Conservation (phyloP, 2,888 invertebrate genomes). For the Ecdyonurus torrentis region DNA sequence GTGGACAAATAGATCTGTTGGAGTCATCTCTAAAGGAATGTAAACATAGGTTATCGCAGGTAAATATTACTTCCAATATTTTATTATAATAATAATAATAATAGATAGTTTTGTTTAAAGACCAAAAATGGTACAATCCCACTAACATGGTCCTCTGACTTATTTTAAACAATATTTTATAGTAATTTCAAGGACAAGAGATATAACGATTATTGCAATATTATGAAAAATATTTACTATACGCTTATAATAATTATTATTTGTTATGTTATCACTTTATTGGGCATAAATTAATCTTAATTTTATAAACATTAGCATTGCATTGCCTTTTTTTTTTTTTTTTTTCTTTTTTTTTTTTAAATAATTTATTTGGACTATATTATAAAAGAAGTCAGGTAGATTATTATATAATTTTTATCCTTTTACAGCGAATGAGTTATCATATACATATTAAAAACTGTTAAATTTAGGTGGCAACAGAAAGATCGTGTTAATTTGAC, state of each 20-base stretch:
- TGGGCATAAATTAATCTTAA: neutral
- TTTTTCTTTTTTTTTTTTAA: neutral
- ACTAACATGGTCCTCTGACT: neutral
- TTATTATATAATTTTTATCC: too few relatives aligned
- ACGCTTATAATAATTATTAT: neutral
- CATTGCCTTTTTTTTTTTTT: neutral
- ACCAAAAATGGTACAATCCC: neutral
- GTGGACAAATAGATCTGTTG: slow-evolving; percentile 34
- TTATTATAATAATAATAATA: neutral
- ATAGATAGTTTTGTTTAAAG: neutral
- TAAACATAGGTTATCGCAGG: slow-evolving; percentile 32
- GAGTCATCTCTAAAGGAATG: slow-evolving; percentile 31
- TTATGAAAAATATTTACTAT: too few relatives aligned
- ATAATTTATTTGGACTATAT: neutral
- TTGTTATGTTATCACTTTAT: neutral
- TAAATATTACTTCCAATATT: slow-evolving; percentile 14
- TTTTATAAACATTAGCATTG: neutral
- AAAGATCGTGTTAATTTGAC: too few relatives aligned
- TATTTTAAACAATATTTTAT: neutral
- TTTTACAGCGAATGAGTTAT: too few relatives aligned
- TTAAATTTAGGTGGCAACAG: too few relatives aligned
- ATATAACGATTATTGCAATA: too few relatives aligned
- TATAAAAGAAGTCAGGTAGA: too few relatives aligned
- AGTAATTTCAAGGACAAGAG: neutral
- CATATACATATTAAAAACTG: too few relatives aligned